Percentiles rank a stretch among this genome's conserved stretches.
Conservation (phyloP, 1,140 invertebrate genomes). For the Potamilus streckersoni region DNA sequence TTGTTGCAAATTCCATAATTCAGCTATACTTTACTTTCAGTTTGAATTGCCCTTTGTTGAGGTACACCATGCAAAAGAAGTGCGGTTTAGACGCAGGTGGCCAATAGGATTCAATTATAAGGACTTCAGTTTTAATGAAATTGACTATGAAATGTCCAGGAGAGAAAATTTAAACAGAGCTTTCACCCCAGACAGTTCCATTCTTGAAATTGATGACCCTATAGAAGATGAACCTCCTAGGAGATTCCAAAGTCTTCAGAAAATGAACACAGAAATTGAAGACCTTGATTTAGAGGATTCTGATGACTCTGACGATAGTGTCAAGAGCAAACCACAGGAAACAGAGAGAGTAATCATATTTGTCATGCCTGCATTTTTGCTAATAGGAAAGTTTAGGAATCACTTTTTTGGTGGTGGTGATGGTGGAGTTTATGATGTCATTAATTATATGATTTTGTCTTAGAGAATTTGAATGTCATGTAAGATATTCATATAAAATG, state of each 20-base stretch:
- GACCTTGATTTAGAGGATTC: background rate
- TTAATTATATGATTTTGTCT: constrained; percentile 22
- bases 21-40: constrained; percentile 38
- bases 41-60: constrained; percentile 64
- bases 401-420: constrained; percentile 26
- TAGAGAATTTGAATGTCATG: constrained; percentile 1
- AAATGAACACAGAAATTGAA: background rate
- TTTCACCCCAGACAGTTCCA: constrained; percentile 14
- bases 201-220: constrained; percentile 33
- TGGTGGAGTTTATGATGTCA: constrained; percentile 35
- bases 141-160: constrained; percentile 52
- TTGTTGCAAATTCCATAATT: background rate
- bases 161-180: constrained; percentile 16
- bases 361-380: constrained; percentile 17
- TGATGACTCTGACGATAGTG: constrained; percentile 1
- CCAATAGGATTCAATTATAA: constrained; percentile 57
- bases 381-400: constrained; percentile 9
- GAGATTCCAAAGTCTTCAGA: background rate
- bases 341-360: constrained; percentile 15
- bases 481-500: background rate
- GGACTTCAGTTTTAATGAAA: constrained; percentile 53
- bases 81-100: constrained; percentile 52
- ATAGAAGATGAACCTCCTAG: constrained; percentile 20
- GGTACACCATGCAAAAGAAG: constrained; percentile 53
- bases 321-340: constrained; percentile 8